Conservation (phyloP, 2,113 vertebrate genomes). For the Rhizomys pruinosus region DNA sequence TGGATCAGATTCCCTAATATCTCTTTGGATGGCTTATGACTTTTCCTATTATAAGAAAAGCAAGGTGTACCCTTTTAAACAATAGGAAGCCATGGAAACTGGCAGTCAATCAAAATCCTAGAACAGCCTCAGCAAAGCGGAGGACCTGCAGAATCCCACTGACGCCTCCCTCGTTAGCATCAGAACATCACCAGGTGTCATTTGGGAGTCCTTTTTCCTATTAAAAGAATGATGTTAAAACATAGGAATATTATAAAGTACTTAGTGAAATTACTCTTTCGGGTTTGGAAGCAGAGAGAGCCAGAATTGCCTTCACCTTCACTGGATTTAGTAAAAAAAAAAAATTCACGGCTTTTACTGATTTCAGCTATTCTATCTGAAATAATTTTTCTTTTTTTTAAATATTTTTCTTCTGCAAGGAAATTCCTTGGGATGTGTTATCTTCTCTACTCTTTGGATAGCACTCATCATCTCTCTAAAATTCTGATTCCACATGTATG, state of each 20-base stretch:
- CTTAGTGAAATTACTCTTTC: conserved; percentile 6
- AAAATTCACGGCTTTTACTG: background rate
- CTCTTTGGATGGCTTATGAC: background rate
- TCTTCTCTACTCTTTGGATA: background rate
- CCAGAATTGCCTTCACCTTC: conserved; percentile 23
- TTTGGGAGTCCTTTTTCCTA: background rate
- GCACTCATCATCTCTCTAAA: background rate
- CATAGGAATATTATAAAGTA: background rate
- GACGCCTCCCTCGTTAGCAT: background rate
- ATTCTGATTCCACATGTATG: background rate
- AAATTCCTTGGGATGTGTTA: background rate
- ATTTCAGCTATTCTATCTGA: background rate
- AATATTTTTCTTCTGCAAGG: no score
- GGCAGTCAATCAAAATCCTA: conserved; percentile 27
- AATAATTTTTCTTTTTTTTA: conserved; percentile 40
- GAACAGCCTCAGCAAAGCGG: background rate
- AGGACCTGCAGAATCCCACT: background rate
- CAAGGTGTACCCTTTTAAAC: conserved; percentile 17
- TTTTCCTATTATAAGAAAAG: conserved; percentile 32
- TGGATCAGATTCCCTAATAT: background rate
- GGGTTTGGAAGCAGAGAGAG: background rate
- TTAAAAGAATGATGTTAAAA: background rate
- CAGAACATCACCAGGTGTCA: conserved; percentile 19
- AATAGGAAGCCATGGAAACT: conserved; percentile 26
- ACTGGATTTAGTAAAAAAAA: conserved; percentile 1